Evolutionary conservation across 2,797 vertebrate species (phyloP), one percentile per base, ranked within the genome.

Genomic region (Accipiter badius): DNA sequence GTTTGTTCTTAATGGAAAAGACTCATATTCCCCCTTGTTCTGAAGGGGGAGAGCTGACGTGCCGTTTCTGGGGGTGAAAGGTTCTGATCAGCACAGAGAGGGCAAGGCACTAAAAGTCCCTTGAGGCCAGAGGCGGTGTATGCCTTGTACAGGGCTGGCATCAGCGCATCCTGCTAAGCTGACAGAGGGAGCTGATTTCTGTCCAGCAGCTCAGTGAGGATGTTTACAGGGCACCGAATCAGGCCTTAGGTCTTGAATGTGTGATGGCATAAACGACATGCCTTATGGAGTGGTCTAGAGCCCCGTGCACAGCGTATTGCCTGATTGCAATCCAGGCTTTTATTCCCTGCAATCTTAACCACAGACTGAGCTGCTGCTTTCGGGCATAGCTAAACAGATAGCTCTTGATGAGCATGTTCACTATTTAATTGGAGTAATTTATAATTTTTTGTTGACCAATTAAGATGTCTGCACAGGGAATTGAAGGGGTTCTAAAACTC

Each of bases 81-180:
- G 33, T 50, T 16, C 57, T 10, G 8, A 19, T 6, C 21, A 25
- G 35, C 4, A 1, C 35, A 50, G 33, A 35, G 57, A 17, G 21
- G 42, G 15, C 35, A 50, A 33, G 29, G 65, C 35, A 14, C 13
- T 28, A 2, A 49, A 35, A 17, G 49, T 49, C 33, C 33, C 37
- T 16, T 35, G 55, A 31, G 40, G 15, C 11, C 2, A 37, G 87
- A 49, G 40, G 9, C 3, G 4, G 16, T 5, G 4, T 15, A 7
- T 1, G 0, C 59, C n/a, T 46, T 9, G 26, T 6, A 49, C 19
- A 28, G 39, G 29, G 25, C n/a, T 20, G 13, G 6, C 1, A 3
- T 19, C 62, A 40, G 33, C 5, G 2, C 6, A 5, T 40, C 21
- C 24, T 15, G 7, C 11, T n/a, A 16, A 35, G 39, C 71, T 54